phyloP scores from a whole-genome alignment of 2,797 vertebrate species.

The Tauraco hartlaubi region DNA sequence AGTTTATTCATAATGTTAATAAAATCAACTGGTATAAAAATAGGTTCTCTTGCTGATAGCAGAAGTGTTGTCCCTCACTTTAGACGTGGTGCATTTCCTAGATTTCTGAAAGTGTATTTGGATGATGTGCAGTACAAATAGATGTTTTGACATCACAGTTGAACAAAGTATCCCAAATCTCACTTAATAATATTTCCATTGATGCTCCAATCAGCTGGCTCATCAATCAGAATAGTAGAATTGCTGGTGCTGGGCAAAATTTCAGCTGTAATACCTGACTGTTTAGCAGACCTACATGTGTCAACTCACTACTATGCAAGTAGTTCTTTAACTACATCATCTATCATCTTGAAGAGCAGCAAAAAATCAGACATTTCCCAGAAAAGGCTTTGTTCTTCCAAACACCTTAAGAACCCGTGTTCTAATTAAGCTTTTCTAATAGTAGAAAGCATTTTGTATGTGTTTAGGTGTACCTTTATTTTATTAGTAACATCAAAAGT shows the following conservation, averaged over 20 bases:
- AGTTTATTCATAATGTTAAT: background rate
- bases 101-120: background rate
- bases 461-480: background rate
- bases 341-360: background rate
- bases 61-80: background rate
- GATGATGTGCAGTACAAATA: background rate
- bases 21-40: background rate
- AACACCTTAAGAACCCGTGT: background rate
- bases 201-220: background rate
- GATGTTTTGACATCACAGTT: background rate
- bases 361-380: background rate
- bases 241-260: background rate
- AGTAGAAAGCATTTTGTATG: background rate
- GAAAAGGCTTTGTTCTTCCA: background rate
- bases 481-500: background rate
- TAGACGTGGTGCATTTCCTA: background rate
- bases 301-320: background rate
- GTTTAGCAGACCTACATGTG: background rate
- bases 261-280: background rate
- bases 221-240: background rate
- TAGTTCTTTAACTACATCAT: background rate
- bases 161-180: background rate
- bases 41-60: background rate
- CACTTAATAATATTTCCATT: background rate
- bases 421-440: background rate